These are phyloP conservation scores for Rousettus leschenaultii DNA, from an alignment of 2,113 vertebrate species.

Conservation along the genomic window DNA sequence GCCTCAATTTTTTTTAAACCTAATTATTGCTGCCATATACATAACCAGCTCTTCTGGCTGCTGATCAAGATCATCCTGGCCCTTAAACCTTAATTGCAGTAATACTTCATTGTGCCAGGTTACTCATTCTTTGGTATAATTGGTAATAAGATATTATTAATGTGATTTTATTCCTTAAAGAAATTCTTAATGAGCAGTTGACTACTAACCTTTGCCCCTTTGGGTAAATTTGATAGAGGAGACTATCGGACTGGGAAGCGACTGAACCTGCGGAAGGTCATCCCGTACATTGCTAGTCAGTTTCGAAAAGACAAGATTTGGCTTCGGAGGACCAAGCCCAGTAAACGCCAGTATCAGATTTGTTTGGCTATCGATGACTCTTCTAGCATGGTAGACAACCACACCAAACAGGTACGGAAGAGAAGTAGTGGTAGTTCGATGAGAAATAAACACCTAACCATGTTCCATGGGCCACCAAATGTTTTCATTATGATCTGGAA, in stretches of 20 bases:
- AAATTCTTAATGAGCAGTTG: not conserved
- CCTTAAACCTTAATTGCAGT: not conserved
- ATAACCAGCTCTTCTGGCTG: not conserved
- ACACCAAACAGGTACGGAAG: constrained; percentile 94
- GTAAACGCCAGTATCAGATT: constrained; percentile 97
- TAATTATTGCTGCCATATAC: not conserved
- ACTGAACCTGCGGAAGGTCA: constrained; percentile 98
- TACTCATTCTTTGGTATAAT: not conserved
- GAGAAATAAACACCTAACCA: not conserved
- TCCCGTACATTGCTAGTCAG: constrained; percentile 97
- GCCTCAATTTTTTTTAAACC: not conserved
- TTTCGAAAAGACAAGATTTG: constrained; percentile 99
- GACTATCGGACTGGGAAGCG: constrained; percentile 97
- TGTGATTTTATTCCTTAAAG: not conserved
- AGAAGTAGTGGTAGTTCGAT: not conserved
- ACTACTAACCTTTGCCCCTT: not conserved
- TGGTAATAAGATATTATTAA: not conserved
- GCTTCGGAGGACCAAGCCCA: constrained; percentile 97
- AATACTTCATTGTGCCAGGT: not conserved
- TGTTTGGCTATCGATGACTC: constrained; percentile 98
- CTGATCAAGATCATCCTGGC: not conserved
- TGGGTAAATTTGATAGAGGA: constrained; percentile 83
- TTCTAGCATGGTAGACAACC: constrained; percentile 98
- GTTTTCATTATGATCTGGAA: not conserved
- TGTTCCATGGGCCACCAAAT: not conserved